Conservation (phyloP, 2,888 invertebrate genomes). For the Latheticus oryzae region DNA sequence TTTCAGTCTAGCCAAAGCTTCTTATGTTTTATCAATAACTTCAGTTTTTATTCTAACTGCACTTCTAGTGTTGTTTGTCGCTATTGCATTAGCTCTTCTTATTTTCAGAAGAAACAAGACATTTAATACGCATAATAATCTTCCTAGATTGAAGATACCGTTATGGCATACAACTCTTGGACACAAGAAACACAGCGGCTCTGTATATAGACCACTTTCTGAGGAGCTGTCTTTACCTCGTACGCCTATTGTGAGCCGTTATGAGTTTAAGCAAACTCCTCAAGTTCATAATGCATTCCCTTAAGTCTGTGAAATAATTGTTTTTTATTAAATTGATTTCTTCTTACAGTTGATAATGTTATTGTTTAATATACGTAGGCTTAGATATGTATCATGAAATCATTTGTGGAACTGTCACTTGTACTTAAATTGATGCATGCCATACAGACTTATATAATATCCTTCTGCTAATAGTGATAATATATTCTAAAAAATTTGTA, state of each 20-base stretch:
- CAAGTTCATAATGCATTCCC: slow-evolving; percentile 50
- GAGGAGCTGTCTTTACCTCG: slow-evolving; percentile 79
- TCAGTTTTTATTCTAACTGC: slow-evolving; percentile 71
- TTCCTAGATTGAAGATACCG: slow-evolving; percentile 61
- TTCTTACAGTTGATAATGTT: slow-evolving; percentile 19
- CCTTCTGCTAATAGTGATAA: too few species aligned
- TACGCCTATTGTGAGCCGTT: slow-evolving; percentile 73
- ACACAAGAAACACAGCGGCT: slow-evolving; percentile 77
- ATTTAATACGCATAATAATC: slow-evolving; percentile 57
- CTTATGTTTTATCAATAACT: slow-evolving; percentile 61
- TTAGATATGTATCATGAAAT: neutral
- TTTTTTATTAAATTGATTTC: slow-evolving; percentile 9
- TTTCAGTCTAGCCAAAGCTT: slow-evolving; percentile 52
- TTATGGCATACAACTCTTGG: slow-evolving; percentile 60
- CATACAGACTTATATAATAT: slow-evolving; percentile 9
- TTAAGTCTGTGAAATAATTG: slow-evolving; percentile 26
- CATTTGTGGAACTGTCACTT: slow-evolving; percentile 3
- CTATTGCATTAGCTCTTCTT: slow-evolving; percentile 59
- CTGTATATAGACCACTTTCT: slow-evolving; percentile 82
- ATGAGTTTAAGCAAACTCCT: slow-evolving; percentile 65
- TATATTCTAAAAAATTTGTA: slow-evolving; percentile 13
- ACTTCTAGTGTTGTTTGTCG: slow-evolving; percentile 68
- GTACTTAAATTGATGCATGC: slow-evolving; percentile 7
- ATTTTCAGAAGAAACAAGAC: slow-evolving; percentile 58
- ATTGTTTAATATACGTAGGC: slow-evolving; percentile 33